These are phyloP conservation scores for Pseudomyrmex dendroicus DNA, from an alignment of 1,140 invertebrate species.

Conservation along the genomic window DNA sequence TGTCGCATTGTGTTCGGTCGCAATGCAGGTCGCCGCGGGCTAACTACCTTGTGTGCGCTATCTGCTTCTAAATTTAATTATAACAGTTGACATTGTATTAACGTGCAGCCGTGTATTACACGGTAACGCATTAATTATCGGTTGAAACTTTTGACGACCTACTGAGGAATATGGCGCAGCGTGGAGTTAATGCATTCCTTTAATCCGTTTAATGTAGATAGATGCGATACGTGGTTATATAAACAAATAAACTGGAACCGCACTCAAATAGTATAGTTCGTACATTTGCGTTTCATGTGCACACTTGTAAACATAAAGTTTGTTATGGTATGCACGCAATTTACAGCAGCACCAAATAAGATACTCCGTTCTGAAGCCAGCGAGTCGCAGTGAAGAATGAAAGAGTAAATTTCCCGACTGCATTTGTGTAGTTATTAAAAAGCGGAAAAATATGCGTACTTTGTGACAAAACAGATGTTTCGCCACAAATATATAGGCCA, in stretches of 20 bases:
- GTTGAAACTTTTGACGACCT: conserved; percentile 52
- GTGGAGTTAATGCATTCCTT: conserved; percentile 48
- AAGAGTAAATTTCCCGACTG: no score
- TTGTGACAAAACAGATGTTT: no score
- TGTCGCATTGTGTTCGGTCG: conserved; percentile 40
- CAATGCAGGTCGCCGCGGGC: conserved; percentile 44
- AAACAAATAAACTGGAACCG: conserved; percentile 45
- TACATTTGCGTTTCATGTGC: conserved; percentile 23
- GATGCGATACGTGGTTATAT: background rate
- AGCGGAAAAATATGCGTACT: no score
- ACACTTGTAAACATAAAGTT: conserved; percentile 23
- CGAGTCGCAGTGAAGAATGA: background rate
- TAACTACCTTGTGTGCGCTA: conserved; percentile 33
- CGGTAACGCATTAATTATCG: conserved; percentile 44
- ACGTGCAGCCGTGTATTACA: conserved; percentile 29
- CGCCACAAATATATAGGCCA: no score
- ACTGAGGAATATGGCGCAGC: conserved; percentile 10
- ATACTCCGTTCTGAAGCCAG: background rate
- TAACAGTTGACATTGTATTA: conserved; percentile 50
- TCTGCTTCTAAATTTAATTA: conserved; percentile 60
- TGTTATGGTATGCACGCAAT: background rate
- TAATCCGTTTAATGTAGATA: conserved; percentile 52
- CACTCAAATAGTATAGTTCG: conserved; percentile 29
- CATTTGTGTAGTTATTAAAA: no score
- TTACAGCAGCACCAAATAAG: conserved; percentile 19